Conservation (phyloP, 2,113 vertebrate genomes). For the human region DNA sequence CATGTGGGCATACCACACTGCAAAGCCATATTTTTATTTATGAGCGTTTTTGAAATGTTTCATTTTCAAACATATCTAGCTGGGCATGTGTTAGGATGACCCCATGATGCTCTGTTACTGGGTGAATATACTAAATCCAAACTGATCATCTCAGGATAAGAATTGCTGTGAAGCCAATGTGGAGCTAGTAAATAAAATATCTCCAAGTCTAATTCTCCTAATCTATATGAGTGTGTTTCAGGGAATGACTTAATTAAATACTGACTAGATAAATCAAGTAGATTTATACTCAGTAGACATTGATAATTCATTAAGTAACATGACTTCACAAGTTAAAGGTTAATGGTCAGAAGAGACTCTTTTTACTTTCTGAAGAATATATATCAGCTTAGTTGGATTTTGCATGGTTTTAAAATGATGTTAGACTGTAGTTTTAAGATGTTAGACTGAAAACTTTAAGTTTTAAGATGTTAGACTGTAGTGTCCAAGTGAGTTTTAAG, state of each 20-base stretch:
- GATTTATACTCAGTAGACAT: background rate
- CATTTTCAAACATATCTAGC: rapidly evolving
- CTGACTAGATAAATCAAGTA: background rate
- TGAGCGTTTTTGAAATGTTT: background rate
- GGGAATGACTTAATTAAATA: background rate
- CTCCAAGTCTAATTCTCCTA: background rate
- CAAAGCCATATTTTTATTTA: background rate
- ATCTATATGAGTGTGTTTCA: background rate
- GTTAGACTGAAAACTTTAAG: too few relatives aligned
- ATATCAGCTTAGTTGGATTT: background rate
- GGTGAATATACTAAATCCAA: rapidly evolving
- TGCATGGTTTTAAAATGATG: background rate
- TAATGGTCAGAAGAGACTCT: background rate
- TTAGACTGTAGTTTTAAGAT: too few relatives aligned
- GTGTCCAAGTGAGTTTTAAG: background rate
- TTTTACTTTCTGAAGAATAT: background rate
- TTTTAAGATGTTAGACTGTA: too few relatives aligned
- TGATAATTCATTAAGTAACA: background rate
- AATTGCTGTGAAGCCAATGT: background rate
- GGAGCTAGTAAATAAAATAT: background rate
- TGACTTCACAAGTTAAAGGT: background rate
- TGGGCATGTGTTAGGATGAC: background rate
- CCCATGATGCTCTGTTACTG: rapidly evolving
- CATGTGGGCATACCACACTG: rapidly evolving
- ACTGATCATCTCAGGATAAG: rapidly evolving